Evolutionary conservation across 2,797 vertebrate species (phyloP).

Genomic region (Limnodromus scolopaceus): DNA sequence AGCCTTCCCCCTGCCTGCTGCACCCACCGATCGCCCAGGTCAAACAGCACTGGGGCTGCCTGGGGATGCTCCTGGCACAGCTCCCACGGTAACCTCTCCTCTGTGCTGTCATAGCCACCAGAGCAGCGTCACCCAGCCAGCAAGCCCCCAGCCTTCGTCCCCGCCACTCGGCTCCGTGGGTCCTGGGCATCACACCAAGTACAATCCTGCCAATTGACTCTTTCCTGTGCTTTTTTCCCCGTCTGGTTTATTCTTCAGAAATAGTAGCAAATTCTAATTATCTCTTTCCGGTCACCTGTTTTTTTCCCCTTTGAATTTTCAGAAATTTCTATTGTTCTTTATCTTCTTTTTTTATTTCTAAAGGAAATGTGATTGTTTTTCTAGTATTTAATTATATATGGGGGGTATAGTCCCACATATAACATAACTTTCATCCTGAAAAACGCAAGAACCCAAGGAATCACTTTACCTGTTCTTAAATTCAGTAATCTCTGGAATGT

Average conservation of each 20-base stretch:
- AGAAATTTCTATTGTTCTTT: background rate
- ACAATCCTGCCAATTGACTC: background rate
- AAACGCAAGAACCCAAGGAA: background rate
- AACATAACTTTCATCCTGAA: background rate
- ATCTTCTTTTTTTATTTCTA: background rate
- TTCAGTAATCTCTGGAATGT: background rate
- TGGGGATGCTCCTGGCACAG: background rate
- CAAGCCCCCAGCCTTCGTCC: background rate
- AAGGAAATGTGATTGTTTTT: background rate
- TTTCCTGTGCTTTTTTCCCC: background rate
- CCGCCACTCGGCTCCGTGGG: accelerated
- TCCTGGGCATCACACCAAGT: background rate
- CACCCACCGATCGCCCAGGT: background rate
- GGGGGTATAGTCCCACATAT: background rate
- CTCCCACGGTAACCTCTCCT: background rate
- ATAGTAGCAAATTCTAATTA: too few species aligned
- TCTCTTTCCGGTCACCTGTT: background rate
- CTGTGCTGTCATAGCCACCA: background rate
- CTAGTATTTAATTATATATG: background rate
- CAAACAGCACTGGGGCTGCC: background rate
- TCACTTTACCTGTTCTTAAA: background rate
- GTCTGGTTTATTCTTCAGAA: background rate
- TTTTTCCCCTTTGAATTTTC: background rate
- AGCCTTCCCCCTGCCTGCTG: background rate
- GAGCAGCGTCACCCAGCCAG: background rate